These are phyloP conservation scores for Synodontis membranacea DNA, from an alignment of 2,113 vertebrate species.

Conservation along the genomic window DNA sequence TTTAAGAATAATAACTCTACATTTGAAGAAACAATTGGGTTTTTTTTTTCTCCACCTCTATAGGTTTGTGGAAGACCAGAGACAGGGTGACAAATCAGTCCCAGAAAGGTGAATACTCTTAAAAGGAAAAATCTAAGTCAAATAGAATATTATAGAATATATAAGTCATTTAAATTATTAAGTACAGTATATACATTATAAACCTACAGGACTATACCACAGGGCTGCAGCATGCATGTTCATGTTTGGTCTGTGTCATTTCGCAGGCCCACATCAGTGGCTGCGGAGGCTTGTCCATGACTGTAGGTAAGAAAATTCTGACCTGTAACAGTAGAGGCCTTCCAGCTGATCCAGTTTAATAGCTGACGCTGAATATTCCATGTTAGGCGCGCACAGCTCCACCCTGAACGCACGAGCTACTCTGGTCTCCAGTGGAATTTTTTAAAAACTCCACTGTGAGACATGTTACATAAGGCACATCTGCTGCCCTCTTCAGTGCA, in stretches of 20 bases:
- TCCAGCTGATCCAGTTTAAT: background rate
- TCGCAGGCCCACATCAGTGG: constrained; percentile 47
- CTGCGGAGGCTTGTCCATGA: constrained; percentile 53
- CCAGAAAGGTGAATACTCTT: constrained; percentile 68
- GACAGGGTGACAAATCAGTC: constrained; percentile 50
- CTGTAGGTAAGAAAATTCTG: constrained; percentile 43
- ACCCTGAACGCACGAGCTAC: constrained; percentile 4
- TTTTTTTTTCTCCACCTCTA: background rate
- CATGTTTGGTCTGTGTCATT: background rate
- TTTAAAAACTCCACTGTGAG: constrained; percentile 12
- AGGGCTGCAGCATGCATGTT: background rate
- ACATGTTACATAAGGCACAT: constrained; percentile 69
- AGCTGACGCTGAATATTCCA: constrained; percentile 1
- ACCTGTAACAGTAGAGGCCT: constrained; percentile 38
- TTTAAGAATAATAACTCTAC: background rate
- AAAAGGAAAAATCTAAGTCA: background rate
- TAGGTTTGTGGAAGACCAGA: constrained; percentile 69
- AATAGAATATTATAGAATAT: background rate
- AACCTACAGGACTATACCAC: background rate
- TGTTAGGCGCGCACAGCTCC: constrained; percentile 18
- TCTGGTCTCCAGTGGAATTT: constrained; percentile 4
- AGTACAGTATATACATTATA: background rate
- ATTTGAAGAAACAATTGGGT: background rate
- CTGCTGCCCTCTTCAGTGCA: constrained; percentile 64
- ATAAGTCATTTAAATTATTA: background rate